Conservation (phyloP, 1,140 invertebrate species). For the Macrobrachium rosenbergii region DNA sequence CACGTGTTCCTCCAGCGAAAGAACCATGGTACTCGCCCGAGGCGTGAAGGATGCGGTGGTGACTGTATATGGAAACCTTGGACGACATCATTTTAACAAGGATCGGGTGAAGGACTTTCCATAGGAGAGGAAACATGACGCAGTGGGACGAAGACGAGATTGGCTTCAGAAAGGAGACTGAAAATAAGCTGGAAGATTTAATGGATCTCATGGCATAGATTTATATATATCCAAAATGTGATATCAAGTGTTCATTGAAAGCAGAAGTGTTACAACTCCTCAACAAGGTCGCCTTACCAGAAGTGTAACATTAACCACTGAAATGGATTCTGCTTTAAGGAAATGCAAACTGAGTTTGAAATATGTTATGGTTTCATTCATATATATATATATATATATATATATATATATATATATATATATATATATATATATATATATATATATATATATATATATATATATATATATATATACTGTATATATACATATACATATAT, state of each 20-base stretch:
- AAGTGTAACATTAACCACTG: not conserved
- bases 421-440: too few species aligned
- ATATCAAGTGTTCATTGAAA: too few species aligned
- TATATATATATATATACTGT: too few species aligned
- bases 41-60: constrained; percentile 59
- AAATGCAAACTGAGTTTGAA: not conserved
- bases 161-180: not conserved
- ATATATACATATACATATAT: too few species aligned
- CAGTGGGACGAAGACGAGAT: not conserved
- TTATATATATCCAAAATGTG: too few species aligned
- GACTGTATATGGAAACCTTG: constrained; percentile 28
- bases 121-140: not conserved
- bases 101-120: constrained; percentile 13
- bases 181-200: not conserved
- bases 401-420: too few species aligned
- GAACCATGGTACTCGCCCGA: constrained; percentile 77
- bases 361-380: too few species aligned
- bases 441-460: too few species aligned
- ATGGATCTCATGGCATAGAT: too few species aligned
- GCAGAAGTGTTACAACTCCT: not conserved
- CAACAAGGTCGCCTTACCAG: not conserved
- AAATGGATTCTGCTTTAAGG: not conserved
- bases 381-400: too few species aligned
- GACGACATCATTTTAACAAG: constrained; percentile 27
- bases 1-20: constrained; percentile 92